phyloP scores from a whole-genome alignment of 2,113 vertebrate species.

The Suncus etruscus region DNA sequence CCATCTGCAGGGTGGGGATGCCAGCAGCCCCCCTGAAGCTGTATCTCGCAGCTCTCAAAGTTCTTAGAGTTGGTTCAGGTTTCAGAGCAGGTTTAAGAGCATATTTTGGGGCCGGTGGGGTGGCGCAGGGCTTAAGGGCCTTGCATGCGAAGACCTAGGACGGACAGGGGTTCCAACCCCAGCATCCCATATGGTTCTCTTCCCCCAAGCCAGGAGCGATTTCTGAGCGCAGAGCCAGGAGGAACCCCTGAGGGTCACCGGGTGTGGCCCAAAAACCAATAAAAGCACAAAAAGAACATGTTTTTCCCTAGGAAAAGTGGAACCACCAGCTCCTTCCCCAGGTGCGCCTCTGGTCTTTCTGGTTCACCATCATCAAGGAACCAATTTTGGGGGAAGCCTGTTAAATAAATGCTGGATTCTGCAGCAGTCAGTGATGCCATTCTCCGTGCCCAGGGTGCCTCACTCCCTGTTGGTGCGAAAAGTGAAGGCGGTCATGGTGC shows the following conservation, averaged over 20 bases:
- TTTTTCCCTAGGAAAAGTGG: background rate
- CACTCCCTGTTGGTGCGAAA: conserved; percentile 44
- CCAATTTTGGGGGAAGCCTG: background rate
- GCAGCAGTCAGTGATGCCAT: too few relatives aligned
- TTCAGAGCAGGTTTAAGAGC: too few relatives aligned
- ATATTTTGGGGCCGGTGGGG: too few relatives aligned
- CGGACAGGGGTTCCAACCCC: too few relatives aligned
- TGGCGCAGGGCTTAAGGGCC: too few relatives aligned
- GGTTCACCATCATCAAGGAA: too few relatives aligned
- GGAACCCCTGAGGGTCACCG: too few relatives aligned
- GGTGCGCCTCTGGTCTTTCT: background rate
- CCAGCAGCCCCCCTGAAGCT: fast-evolving
- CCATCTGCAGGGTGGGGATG: fast-evolving
- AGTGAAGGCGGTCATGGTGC: conserved; percentile 64
- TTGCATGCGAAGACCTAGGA: too few relatives aligned
- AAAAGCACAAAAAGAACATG: background rate
- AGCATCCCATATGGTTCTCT: too few relatives aligned
- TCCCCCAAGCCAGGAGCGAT: too few relatives aligned
- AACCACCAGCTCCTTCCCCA: background rate
- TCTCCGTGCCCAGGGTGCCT: background rate
- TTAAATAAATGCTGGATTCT: too few relatives aligned
- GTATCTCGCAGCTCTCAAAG: fast-evolving
- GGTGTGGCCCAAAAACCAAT: background rate
- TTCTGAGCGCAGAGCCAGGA: too few relatives aligned
- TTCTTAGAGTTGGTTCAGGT: background rate